Evolutionary conservation across 2,888 invertebrate genomes (phyloP).

Genomic region (Philereme vetulata): DNA sequence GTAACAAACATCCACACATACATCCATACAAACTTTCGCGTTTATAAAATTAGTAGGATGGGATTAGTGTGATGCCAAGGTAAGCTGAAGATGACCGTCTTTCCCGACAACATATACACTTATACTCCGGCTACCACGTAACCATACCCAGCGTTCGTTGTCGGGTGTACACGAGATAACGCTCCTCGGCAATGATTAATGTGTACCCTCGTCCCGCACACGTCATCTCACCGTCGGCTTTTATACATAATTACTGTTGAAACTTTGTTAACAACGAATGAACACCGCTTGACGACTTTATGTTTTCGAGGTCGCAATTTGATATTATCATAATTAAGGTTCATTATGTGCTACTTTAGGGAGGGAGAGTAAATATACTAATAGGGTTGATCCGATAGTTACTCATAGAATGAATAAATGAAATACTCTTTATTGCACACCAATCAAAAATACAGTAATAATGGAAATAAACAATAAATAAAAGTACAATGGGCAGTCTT

Average conservation of each 20-base stretch:
- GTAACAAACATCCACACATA: too few species aligned
- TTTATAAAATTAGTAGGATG: too few species aligned
- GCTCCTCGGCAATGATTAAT: conserved; percentile 71
- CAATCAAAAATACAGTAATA: too few species aligned
- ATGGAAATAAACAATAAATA: too few species aligned
- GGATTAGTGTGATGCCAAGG: too few species aligned
- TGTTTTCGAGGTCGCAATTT: conserved; percentile 15
- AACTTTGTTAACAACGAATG: conserved; percentile 58
- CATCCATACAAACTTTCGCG: too few species aligned
- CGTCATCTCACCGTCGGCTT: conserved; percentile 62
- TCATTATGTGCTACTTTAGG: conserved; percentile 1
- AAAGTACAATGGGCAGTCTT: too few species aligned
- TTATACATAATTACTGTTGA: conserved; percentile 65
- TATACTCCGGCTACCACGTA: background rate
- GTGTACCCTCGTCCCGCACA: conserved; percentile 64
- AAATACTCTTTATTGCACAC: too few species aligned
- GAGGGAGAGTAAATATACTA: background rate
- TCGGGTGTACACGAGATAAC: conserved; percentile 63
- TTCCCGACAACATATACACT: too few species aligned
- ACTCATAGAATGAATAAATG: too few species aligned
- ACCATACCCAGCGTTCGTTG: conserved; percentile 40
- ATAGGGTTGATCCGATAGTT: background rate
- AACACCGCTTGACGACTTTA: conserved; percentile 39
- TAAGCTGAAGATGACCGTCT: too few species aligned
- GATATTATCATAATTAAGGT: conserved; percentile 8